Percentiles rank a stretch among this genome's conserved stretches.
phyloP scores from a whole-genome alignment of 2,888 invertebrate species.

The Leptopilina myrica region DNA sequence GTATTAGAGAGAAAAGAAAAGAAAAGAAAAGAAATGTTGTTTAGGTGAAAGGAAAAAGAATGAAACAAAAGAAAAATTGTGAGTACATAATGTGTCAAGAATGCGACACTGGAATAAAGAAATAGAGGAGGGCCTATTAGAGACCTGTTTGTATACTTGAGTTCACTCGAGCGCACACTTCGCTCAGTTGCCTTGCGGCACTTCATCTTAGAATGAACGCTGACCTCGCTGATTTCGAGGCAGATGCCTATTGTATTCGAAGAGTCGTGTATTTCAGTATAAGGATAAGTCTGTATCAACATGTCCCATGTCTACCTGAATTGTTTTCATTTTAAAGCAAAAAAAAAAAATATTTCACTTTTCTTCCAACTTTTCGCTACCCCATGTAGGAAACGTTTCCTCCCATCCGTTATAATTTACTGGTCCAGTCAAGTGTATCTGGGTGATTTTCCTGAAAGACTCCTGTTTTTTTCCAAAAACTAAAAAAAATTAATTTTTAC shows the following conservation, averaged over 20 bases:
- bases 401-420: no score
- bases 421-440: no score
- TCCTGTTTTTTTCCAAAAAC: no score
- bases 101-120: neutral
- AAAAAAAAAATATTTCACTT: no score
- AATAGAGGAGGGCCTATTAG: conserved; percentile 59
- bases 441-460: no score
- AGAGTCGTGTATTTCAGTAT: conserved; percentile 47
- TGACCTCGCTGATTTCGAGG: conserved; percentile 59
- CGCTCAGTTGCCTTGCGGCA: conserved; percentile 55
- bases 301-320: conserved; percentile 36
- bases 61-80: neutral
- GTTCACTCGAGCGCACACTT: conserved; percentile 57
- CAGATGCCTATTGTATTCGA: conserved; percentile 50
- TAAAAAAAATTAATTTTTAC: no score
- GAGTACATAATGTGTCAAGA: conserved; percentile 4
- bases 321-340: no score
- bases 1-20: no score
- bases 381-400: no score
- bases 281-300: conserved; percentile 53
- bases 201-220: conserved; percentile 59
- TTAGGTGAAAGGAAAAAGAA: neutral
- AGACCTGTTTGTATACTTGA: conserved; percentile 62
- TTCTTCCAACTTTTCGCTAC: no score
- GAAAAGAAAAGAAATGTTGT: neutral